Evolutionary conservation across 2,113 vertebrate genomes (phyloP), one percentile per base, ranked within the genome.

Genomic region (Suncus etruscus): DNA sequence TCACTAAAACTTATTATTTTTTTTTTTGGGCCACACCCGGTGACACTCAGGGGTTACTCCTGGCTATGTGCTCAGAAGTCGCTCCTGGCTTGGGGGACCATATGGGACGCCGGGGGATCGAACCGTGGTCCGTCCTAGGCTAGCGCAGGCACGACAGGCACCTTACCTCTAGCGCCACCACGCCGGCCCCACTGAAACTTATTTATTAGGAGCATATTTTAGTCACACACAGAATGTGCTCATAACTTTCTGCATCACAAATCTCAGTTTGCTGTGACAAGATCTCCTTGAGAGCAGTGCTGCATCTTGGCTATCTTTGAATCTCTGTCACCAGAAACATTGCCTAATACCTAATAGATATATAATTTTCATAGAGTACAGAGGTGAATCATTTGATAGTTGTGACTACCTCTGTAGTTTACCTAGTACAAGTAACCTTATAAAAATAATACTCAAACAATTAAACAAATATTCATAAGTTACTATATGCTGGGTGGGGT

Each of bases 381-480:
- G 39, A 39, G 81, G 20, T 75, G 31, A 86, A 27, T 92, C 79
- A 68, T 79, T 68, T 81, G 61, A 63, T 77, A 90, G 69, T 2
- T 66, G 24, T 91, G 78, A 66, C 18, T 83, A 89, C 69, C 84
- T 39, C 18, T 79, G 1, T 91, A 66, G 48, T 4, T 66, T 90
- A 45, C 50, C 7, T 63, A 89, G 7, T 69, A 31, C 8, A 89
- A 69, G 39, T 74, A 61, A 45, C 16, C 54, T 51, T 27, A 80
- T 65, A 82, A 47, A 32, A 31, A 66, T 25, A 69, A 69, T 65
- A n/a, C 12, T 22, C 20, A 65, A 69, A 39, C 39, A 12, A 54
- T 81, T 80, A 70, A 72, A 45, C 79, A 81, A 86, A 69, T 69
- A 65, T 90, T 65, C 73, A 14, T 96, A 86, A 83, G 74, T 68